Evolutionary conservation across 2,888 invertebrate genomes (phyloP).

Genomic region (Agonopterix heracliana): DNA sequence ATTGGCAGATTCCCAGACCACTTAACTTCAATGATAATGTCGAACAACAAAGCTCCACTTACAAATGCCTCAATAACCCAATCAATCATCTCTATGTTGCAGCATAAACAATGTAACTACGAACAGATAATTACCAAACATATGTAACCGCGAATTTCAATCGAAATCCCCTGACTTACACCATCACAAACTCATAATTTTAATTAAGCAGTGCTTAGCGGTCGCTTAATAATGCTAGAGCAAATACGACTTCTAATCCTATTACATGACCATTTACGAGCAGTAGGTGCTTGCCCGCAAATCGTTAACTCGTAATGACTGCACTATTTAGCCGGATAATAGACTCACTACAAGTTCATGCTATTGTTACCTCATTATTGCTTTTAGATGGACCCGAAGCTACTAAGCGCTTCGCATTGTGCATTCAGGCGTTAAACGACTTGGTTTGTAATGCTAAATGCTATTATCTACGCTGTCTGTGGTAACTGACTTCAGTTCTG

Average conservation of each 20-base stretch:
- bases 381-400: constrained; percentile 18
- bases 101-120: too few relatives aligned
- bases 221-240: not conserved
- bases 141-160: too few relatives aligned
- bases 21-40: too few relatives aligned
- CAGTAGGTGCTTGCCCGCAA: constrained; percentile 17
- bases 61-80: too few relatives aligned
- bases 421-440: not conserved
- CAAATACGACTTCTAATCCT: constrained; percentile 10
- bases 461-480: not conserved
- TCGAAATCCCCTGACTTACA: too few relatives aligned
- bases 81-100: too few relatives aligned
- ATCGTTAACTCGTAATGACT: constrained; percentile 21
- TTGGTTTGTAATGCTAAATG: not conserved
- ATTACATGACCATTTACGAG: constrained; percentile 17
- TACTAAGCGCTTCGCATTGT: not conserved
- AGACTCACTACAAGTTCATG: constrained; percentile 20
- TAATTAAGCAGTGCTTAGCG: too few relatives aligned
- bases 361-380: constrained; percentile 27
- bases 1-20: too few relatives aligned
- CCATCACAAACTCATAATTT: too few relatives aligned
- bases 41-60: too few relatives aligned
- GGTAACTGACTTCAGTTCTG: not conserved
- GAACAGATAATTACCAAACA: too few relatives aligned
- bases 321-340: constrained; percentile 22